Evolutionary conservation across 2,113 vertebrate species (phyloP), one percentile per base, ranked within the genome.

Genomic region (Stigmatopora nigra): DNA sequence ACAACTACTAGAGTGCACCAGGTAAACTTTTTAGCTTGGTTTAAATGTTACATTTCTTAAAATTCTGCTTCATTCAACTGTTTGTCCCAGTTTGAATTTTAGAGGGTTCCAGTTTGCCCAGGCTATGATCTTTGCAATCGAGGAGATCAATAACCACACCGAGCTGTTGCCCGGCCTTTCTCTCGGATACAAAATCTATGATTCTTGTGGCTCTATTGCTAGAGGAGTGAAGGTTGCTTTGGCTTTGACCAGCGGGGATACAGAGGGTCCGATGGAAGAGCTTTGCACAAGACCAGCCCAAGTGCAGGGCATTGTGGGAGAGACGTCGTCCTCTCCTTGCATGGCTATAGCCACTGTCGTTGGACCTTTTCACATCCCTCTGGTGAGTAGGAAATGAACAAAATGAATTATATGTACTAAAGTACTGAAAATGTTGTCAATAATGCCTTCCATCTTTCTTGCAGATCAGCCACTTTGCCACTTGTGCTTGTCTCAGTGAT

Each of bases 141-240:
- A 88, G 51, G 87, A 91, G 68, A 89, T 91, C 44, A 91, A 91
- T 62, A 89, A 90, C 71, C 89, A 82, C 41, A 78, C 87, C 38
- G 63, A 78, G 25, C 49, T 91, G 16, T 75, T 91, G 47, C 90
- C 89, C n/a, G 86, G 79, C 5, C 65, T 91, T 22, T 76, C 78
- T 53, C 22, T 91, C 55, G 89, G 89, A 6, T 91, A 90, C 52
- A 82, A 84, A 56, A 81, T 91, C 13, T 90, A 91, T 47, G 89
- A 91, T 63, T 67, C 73, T 2, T 91, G 90, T 70, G 75, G 80
- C 5, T 88, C 87, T 17, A 71, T 85, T 48, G 76, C 84, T 38
- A 64, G 71, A 61, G 79, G 79, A 44, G 80, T 89, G 35, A 84
- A 36, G 44, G 80, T 73, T 0, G 82, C 84, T 16, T 78, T 91